Evolutionary conservation across 2,113 vertebrate species (phyloP).

Genomic region (Cyphomyrus discorhynchus): DNA sequence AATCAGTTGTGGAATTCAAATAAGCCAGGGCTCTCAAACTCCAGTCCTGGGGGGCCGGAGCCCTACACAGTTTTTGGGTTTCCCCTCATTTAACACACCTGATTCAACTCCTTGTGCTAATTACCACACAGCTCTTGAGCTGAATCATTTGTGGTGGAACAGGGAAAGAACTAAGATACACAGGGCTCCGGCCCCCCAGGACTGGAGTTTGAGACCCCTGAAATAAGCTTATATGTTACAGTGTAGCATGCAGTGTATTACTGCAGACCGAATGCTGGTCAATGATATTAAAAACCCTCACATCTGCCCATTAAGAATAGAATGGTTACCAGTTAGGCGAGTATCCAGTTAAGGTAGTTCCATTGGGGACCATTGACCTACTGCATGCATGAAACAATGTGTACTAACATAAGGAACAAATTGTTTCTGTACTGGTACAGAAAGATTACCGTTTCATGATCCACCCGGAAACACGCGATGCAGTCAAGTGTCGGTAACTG

Average conservation of each 20-base stretch:
- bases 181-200: no score
- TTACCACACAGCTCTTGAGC: no score
- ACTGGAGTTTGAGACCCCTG: no score
- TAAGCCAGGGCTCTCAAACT: no score
- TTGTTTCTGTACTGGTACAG: background rate
- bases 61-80: no score
- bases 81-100: no score
- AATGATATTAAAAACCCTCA: background rate
- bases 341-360: background rate
- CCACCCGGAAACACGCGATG: background rate
- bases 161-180: no score
- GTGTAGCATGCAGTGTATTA: background rate
- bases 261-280: background rate
- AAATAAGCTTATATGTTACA: background rate
- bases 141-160: no score
- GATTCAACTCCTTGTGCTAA: no score
- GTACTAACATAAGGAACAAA: background rate
- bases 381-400: background rate
- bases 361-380: background rate
- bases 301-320: background rate
- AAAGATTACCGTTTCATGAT: background rate
- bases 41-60: no score
- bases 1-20: background rate
- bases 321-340: background rate
- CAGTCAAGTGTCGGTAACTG: background rate